phyloP scores from a whole-genome alignment of 2,888 invertebrate species.

The Dasypolia templi region DNA sequence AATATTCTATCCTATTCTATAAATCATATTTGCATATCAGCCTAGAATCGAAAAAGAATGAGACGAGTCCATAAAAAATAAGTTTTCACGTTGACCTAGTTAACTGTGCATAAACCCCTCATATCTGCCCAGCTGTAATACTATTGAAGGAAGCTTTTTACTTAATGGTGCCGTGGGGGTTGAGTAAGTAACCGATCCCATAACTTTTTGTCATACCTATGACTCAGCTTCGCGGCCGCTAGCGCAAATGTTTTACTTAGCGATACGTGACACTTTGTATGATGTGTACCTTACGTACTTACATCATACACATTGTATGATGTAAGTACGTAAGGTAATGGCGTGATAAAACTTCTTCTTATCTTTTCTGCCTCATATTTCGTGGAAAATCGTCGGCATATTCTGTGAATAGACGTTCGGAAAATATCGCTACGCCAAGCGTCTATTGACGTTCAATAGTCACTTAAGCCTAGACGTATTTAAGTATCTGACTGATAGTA shows the following conservation, averaged over 20 bases:
- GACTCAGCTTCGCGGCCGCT: conserved; percentile 52
- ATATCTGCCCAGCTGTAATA: conserved; percentile 26
- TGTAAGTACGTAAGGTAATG: conserved; percentile 44
- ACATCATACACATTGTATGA: conserved; percentile 49
- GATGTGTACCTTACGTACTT: too few relatives aligned
- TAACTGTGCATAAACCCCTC: conserved; percentile 21
- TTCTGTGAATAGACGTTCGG: conserved; percentile 18
- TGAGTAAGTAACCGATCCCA: conserved; percentile 64
- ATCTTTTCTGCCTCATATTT: conserved; percentile 39
- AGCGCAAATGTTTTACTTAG: conserved; percentile 52
- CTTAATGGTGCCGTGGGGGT: conserved; percentile 53
- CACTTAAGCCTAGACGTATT: too few relatives aligned
- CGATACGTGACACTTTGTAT: conserved; percentile 51
- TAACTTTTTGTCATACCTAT: conserved; percentile 57
- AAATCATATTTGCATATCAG: neutral
- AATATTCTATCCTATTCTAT: neutral
- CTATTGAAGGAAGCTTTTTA: conserved; percentile 52
- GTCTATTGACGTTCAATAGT: conserved; percentile 11
- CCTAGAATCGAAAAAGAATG: neutral
- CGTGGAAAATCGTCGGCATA: conserved; percentile 29
- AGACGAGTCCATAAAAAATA: neutral
- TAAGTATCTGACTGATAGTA: neutral
- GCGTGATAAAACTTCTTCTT: conserved; percentile 51
- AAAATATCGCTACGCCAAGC: conserved; percentile 6
- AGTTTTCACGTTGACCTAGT: conserved; percentile 10